Evolutionary conservation across 2,797 vertebrate species (phyloP), one percentile per base, ranked within the genome.

Genomic region (Pangasius larnaudii): DNA sequence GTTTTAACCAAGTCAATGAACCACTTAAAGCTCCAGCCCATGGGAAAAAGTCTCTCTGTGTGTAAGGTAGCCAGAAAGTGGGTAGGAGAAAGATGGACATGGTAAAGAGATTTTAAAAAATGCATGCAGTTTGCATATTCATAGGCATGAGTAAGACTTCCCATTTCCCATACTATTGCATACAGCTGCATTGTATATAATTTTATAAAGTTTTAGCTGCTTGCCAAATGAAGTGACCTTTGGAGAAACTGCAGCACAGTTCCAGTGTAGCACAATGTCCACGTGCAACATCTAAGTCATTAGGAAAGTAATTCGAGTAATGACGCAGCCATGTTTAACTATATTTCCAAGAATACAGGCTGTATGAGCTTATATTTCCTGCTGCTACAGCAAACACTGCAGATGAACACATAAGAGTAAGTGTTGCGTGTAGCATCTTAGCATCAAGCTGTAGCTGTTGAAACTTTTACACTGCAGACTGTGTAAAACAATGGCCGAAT

Each of bases 1-100:
- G 33, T 71, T 80, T 87, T 72, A 85, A 81, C 51, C 77, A 91
- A 74, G 85, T 53, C 27, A 16, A 87, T 87, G 79, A 89, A 83
- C 27, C 71, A 58, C 69, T 51, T 89, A n/a, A 56, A 85, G 51
- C 51, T 63, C 39, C 36, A 72, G 33, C 51, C n/a, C 39, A 49
- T 36, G n/a, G 65, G 42, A 14, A 39, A 2, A 11, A 19, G 46
- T 84, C 0, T 36, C 0, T 14, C 42, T 69, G 27, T 72, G 61
- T 72, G 51, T 56, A 39, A 36, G 11, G 1, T 2, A 80, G 59
- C 1, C 42, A 58, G 33, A 58, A 2, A 33, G 10, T 18, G 4
- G 36, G 81, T 2, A 46, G 39, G 11, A 74, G 80, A 18, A 53
- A 49, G 7, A n/a, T 63, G 18, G 61, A 24, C 9, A 56, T 22